A percentile compares a stretch with the other conserved stretches of the same genome.
phyloP scores from a whole-genome alignment of 2,797 vertebrate species.

The Pangasius krempfi region DNA sequence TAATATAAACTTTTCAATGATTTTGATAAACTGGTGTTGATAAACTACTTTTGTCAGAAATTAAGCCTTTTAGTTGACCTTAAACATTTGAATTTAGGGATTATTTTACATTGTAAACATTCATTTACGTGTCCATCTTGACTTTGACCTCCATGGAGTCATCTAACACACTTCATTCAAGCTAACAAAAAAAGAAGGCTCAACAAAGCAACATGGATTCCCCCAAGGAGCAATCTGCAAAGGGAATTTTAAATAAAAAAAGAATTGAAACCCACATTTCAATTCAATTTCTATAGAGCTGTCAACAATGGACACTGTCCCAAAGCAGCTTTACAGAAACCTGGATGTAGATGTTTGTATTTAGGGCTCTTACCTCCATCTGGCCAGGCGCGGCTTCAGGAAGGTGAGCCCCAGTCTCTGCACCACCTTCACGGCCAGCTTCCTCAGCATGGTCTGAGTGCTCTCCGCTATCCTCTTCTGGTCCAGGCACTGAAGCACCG shows the following conservation, averaged over 20 bases:
- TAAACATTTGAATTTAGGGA: neutral
- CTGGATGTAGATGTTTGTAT: neutral
- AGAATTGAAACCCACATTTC: no score
- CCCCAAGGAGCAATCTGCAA: no score
- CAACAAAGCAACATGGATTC: no score
- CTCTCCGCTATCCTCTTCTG: slow-evolving; percentile 81
- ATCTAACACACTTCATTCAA: neutral
- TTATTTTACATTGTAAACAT: no score
- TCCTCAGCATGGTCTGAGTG: slow-evolving; percentile 86
- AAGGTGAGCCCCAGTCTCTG: slow-evolving; percentile 92
- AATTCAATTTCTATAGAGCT: no score
- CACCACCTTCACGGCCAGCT: slow-evolving; percentile 88
- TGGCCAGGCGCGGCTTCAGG: slow-evolving; percentile 89
- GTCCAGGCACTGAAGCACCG: slow-evolving; percentile 84
- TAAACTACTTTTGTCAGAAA: neutral
- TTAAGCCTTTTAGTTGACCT: neutral
- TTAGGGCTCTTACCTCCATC: slow-evolving; percentile 85
- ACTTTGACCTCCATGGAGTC: no score
- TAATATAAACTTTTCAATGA: neutral
- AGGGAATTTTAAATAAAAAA: no score
- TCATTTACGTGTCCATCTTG: neutral
- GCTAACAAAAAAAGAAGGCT: no score
- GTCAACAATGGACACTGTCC: neutral
- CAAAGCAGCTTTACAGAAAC: neutral
- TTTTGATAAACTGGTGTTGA: neutral